Evolutionary conservation across 1,140 invertebrate genomes (phyloP).

Genomic region (Drosophila hydei): DNA sequence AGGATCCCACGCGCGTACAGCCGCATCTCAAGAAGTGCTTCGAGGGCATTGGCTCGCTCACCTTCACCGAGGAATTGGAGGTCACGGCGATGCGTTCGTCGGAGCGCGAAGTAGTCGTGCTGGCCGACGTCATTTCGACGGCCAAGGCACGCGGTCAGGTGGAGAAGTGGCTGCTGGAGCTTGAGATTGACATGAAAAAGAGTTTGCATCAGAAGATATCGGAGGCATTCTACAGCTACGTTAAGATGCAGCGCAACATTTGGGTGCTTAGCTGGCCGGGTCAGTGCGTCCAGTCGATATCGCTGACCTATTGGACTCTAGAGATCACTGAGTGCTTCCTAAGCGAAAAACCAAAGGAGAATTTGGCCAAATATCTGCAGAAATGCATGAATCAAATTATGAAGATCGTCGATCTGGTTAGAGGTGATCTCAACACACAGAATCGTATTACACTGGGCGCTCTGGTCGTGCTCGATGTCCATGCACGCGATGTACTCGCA

Average conservation of each 20-base stretch:
- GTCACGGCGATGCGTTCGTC: conserved; percentile 95
- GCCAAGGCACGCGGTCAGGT: conserved; percentile 96
- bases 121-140: conserved; percentile 93
- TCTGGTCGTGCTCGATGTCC: conserved; percentile 95
- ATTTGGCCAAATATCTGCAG: conserved; percentile 85
- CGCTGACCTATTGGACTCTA: conserved; percentile 94
- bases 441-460: conserved; percentile 96
- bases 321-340: conserved; percentile 90
- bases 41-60: conserved; percentile 94
- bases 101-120: conserved; percentile 91
- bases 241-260: conserved; percentile 86
- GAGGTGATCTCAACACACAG: conserved; percentile 93
- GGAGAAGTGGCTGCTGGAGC: conserved; percentile 97
- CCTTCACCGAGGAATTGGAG: conserved; percentile 94
- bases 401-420: conserved; percentile 93
- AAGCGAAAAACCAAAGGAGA: conserved; percentile 84
- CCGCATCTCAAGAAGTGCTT: conserved; percentile 99
- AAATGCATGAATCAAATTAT: conserved; percentile 88
- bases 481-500: conserved; percentile 93
- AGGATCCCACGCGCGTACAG: conserved; percentile 97
- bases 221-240: conserved; percentile 88
- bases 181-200: conserved; percentile 96
- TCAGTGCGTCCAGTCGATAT: conserved; percentile 93
- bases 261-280: conserved; percentile 96
- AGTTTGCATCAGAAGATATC: conserved; percentile 91